These are phyloP conservation scores for Micrastur ruficollis DNA, from an alignment of 2,797 vertebrate genomes.

Conservation along the genomic window DNA sequence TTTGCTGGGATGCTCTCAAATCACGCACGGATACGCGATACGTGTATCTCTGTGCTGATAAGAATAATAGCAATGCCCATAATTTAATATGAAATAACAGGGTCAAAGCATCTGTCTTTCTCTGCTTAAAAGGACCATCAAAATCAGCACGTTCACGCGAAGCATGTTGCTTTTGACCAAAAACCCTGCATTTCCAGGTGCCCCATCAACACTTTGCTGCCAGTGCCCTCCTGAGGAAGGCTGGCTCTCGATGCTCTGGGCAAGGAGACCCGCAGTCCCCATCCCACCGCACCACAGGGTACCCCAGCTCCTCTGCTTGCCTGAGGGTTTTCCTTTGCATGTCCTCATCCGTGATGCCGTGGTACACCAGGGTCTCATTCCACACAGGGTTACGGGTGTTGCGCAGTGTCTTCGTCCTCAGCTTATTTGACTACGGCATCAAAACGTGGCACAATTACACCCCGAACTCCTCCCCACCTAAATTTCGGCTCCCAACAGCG, in stretches of 20 bases:
- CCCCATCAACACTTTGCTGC: rapidly evolving
- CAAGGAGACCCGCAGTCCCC: rapidly evolving
- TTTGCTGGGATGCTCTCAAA: neutral
- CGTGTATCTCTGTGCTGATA: rapidly evolving
- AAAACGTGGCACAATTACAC: neutral
- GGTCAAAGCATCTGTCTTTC: neutral
- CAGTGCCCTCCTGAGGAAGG: neutral
- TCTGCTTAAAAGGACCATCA: neutral
- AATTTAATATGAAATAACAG: neutral
- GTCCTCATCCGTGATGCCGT: slow-evolving; percentile 93
- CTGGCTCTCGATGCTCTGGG: rapidly evolving
- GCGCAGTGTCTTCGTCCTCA: slow-evolving; percentile 93
- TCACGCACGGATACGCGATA: rapidly evolving
- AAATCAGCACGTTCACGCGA: rapidly evolving
- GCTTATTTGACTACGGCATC: slow-evolving; percentile 85
- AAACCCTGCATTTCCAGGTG: neutral
- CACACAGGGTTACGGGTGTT: slow-evolving; percentile 93
- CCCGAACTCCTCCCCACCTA: neutral
- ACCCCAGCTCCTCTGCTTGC: slow-evolving; percentile 35
- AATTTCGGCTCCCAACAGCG: neutral
- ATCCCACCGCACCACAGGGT: rapidly evolving
- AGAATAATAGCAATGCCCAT: rapidly evolving
- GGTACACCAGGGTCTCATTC: slow-evolving; percentile 94
- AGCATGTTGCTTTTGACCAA: rapidly evolving
- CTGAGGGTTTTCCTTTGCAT: slow-evolving; percentile 97